These are phyloP conservation scores for Antrozous pallidus DNA, from an alignment of 2,797 vertebrate genomes.

Conservation along the genomic window DNA sequence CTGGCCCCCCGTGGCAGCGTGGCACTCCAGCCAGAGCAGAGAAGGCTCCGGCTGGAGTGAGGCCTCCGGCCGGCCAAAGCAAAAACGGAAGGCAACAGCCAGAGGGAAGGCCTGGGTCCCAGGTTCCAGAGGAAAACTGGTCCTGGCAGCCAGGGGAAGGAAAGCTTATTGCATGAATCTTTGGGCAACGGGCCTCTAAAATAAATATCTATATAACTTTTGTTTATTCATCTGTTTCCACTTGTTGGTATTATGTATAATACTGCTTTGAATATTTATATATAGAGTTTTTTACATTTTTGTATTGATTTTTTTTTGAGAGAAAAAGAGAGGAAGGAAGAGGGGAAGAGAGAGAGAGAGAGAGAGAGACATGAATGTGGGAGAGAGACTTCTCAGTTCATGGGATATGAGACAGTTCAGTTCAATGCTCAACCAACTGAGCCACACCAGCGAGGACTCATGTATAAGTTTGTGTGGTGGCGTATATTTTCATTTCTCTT, in stretches of 20 bases:
- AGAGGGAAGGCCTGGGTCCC: no score
- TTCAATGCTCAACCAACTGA: neutral
- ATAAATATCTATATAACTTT: no score
- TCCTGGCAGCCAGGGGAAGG: no score
- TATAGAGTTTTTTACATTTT: neutral
- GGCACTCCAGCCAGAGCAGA: no score
- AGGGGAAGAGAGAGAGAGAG: neutral
- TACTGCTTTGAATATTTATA: neutral
- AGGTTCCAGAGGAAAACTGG: no score
- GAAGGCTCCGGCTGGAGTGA: no score
- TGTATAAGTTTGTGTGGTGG: neutral
- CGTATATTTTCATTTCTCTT: constrained; percentile 7
- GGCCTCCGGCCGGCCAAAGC: no score
- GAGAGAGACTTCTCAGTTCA: neutral
- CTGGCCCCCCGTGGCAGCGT: no score
- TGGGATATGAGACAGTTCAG: no score
- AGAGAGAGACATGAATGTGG: neutral
- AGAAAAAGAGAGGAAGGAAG: neutral
- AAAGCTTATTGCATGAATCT: no score
- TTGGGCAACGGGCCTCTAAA: no score
- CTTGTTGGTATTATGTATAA: neutral
- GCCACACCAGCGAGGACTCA: neutral
- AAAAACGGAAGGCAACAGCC: no score
- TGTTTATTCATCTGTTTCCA: neutral
- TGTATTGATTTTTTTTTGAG: neutral